These are phyloP conservation scores for Pheucticus melanocephalus DNA, from an alignment of 2,113 vertebrate genomes.

Conservation along the genomic window DNA sequence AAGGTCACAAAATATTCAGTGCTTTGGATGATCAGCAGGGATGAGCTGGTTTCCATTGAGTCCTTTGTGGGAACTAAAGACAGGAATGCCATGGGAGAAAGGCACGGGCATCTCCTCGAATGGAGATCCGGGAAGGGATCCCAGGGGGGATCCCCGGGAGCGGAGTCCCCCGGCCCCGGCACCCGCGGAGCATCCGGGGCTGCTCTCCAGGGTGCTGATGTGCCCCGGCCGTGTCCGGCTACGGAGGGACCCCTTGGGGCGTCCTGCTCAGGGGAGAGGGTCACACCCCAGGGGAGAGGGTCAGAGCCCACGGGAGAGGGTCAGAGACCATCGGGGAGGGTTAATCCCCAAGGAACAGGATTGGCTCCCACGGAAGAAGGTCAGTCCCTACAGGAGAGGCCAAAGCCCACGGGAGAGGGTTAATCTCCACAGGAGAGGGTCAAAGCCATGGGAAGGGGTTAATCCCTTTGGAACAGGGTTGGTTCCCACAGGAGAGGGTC, in stretches of 20 bases:
- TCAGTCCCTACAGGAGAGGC: too few relatives aligned
- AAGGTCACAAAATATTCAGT: background rate
- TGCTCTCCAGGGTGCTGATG: conserved; percentile 36
- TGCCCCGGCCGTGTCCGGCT: fast-evolving
- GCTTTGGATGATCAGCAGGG: fast-evolving
- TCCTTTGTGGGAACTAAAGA: fast-evolving
- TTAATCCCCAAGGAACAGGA: background rate
- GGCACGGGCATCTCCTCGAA: background rate
- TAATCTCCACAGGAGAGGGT: too few relatives aligned
- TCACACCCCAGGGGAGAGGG: too few relatives aligned
- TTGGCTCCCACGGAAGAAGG: background rate
- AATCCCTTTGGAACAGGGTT: too few relatives aligned
- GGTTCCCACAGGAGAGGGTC: too few relatives aligned
- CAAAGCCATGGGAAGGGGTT: too few relatives aligned
- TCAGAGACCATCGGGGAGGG: too few relatives aligned
- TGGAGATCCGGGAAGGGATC: background rate
- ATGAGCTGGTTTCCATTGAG: background rate
- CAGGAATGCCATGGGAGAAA: background rate
- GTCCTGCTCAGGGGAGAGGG: background rate
- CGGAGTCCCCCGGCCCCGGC: fast-evolving
- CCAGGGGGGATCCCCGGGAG: background rate
- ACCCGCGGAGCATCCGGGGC: fast-evolving
- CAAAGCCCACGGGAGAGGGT: too few relatives aligned
- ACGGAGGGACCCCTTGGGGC: fast-evolving
- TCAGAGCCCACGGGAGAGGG: too few relatives aligned